Base-by-base conservation (phyloP, 2,797 vertebrate species). In the Micropoecilia bifurca region DNA sequence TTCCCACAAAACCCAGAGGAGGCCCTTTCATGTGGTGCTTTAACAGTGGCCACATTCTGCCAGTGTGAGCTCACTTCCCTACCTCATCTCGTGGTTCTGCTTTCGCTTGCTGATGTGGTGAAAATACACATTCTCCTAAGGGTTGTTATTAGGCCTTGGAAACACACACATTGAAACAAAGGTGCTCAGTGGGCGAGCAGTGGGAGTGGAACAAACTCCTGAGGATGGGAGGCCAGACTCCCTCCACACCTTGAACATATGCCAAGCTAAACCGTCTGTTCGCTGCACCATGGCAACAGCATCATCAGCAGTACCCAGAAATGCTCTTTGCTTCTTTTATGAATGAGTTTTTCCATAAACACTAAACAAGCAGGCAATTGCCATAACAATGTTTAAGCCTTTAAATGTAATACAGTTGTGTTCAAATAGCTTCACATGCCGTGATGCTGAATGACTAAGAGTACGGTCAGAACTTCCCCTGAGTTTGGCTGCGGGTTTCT, bases 21-120 rank as follows among this genome's bases (percentile, higher is more conserved):
- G 83, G n/a, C 55, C 68, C 81, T 94, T 95, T 94, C 79, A 95
- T 95, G 93, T 94, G 93, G 93, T 81, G 73, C 75, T 90, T 85
- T 90, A 88, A 92, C 83, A 72, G 89, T 76, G 80, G 86, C 71
- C 78, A 84, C 93, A 94, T 96, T 94, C 89, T 90, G 85, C 28
- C 63, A 55, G 78, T 36, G 83, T 95, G 90, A 95, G 87, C 90
- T 95, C 91, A 95, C 89, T 92, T 93, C 93, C 90, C 91, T 71
- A 80, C 75, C 79, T 83, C 85, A 71, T 80, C 79, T 71, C 61
- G 66, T 80, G 88, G 88, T 78, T 81, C 71, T 79, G 80, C 83
- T 78, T 85, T 68, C 79, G 68, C 81, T 77, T 80, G 82, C 83
- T 85, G 77, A 85, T 89, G 83, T 88, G 83, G 87, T 80, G 74